phyloP scores from a whole-genome alignment of 1,140 invertebrate species.

The Euwallacea fornicatus region DNA sequence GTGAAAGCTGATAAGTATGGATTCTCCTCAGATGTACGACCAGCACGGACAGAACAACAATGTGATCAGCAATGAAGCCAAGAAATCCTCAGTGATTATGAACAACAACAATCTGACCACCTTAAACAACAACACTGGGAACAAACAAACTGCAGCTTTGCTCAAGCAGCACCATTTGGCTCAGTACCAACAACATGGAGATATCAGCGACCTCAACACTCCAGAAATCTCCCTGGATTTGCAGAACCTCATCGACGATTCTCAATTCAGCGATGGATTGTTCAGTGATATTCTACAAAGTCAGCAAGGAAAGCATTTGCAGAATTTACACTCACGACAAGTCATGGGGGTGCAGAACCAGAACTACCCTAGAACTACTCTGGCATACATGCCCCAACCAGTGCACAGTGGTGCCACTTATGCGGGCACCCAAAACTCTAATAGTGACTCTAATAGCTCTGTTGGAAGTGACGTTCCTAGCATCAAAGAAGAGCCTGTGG shows the following conservation, averaged over 20 bases:
- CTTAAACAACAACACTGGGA: slow-evolving; percentile 53
- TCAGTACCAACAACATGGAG: slow-evolving; percentile 70
- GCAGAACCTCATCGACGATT: slow-evolving; percentile 85
- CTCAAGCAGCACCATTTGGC: slow-evolving; percentile 58
- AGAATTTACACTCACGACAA: slow-evolving; percentile 54
- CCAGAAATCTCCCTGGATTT: slow-evolving; percentile 87
- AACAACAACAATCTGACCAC: slow-evolving; percentile 52
- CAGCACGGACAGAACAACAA: slow-evolving; percentile 54
- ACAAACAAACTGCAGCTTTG: slow-evolving; percentile 51
- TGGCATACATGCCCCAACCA: slow-evolving; percentile 88
- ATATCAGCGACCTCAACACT: slow-evolving; percentile 82
- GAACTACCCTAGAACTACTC: slow-evolving; percentile 64
- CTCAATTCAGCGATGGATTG: slow-evolving; percentile 79
- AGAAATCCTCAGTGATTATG: slow-evolving; percentile 52
- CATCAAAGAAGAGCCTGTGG: slow-evolving; percentile 81
- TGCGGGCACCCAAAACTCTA: slow-evolving; percentile 53
- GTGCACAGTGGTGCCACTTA: slow-evolving; percentile 81
- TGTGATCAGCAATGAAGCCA: slow-evolving; percentile 48
- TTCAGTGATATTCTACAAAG: slow-evolving; percentile 77
- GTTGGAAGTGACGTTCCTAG: slow-evolving; percentile 65
- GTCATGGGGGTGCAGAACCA: slow-evolving; percentile 52
- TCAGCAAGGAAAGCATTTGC: slow-evolving; percentile 58
- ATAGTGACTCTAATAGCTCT: slow-evolving; percentile 57
- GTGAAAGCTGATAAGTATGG: slow-evolving; percentile 59
- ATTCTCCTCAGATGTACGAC: slow-evolving; percentile 74